Conservation (phyloP, 2,888 invertebrate species). For the Macrosoma leucophasiata region DNA sequence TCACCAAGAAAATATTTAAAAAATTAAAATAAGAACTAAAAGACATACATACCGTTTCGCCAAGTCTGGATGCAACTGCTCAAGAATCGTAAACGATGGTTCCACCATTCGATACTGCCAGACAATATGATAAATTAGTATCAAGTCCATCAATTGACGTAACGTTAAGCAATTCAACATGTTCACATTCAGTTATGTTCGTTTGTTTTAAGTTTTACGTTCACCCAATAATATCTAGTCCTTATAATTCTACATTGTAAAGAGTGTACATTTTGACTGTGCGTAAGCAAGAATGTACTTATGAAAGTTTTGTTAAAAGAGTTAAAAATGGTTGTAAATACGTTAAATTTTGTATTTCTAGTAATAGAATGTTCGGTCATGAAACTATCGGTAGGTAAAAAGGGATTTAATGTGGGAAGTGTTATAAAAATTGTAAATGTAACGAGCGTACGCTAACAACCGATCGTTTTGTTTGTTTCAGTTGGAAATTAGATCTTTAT, state of each 20-base stretch:
- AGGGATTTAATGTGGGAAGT: constrained; percentile 40
- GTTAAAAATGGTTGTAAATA: constrained; percentile 73
- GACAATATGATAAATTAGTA: constrained; percentile 49
- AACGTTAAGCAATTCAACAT: constrained; percentile 15
- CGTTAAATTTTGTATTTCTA: constrained; percentile 76
- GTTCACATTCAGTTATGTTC: constrained; percentile 12
- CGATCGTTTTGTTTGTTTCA: constrained; percentile 18
- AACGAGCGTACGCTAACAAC: no score
- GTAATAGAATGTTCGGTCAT: constrained; percentile 67
- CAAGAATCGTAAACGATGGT: no score
- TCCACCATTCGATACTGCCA: constrained; percentile 48
- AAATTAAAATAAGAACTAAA: no score
- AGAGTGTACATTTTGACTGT: constrained; percentile 68
- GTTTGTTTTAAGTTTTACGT: constrained; percentile 38
- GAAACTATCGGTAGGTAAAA: constrained; percentile 56
- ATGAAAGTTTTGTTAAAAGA: constrained; percentile 67
- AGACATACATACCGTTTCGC: constrained; percentile 36
- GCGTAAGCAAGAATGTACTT: constrained; percentile 69
- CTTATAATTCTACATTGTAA: constrained; percentile 52
- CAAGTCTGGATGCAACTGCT: no score
- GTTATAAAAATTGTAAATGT: constrained; percentile 47
- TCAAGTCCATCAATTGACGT: constrained; percentile 29
- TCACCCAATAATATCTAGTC: constrained; percentile 66
- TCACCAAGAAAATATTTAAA: constrained; percentile 54
- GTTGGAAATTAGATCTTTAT: constrained; percentile 23